Base-by-base conservation (phyloP, 2,797 vertebrate species). In the Steatocranus sp. region DNA sequence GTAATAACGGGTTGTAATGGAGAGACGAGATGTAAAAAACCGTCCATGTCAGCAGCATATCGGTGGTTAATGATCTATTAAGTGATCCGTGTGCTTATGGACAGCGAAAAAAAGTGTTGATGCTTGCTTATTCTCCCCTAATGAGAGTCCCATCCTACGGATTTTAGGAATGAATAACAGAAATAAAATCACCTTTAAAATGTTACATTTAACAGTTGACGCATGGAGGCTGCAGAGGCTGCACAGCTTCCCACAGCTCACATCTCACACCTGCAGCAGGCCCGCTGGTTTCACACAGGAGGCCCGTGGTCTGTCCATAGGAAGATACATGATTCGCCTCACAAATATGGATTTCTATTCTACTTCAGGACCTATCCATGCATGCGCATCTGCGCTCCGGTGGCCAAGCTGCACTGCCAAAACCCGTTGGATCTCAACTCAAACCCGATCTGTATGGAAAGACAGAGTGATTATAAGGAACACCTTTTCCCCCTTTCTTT, bases 1-100 rank as follows among this genome's bases (percentile, higher is more conserved):
- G 93, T 93, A 91, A 95, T 96, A 95, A 94, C 93, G 89, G 86
- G 93, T 89, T 93, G 91, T 96, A 96, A 96, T 96, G 96, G 96
- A 96, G 95, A 93, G 86, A 89, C 86, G 93, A 95, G 93, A 96
- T 94, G 95, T 95, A 93, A 94, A 95, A 95, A 96, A 96, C 94
- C 93, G 93, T 95, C 92, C 93, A 91, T 95, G 96, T 96, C 96
- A 97, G 96, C 96, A 96, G 92, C 95, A 95, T 90, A 96, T 95
- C 94, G 94, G 91, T 96, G 96, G 97, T 97, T 97, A 97, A 98
- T 97, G 96, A 97, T 97, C 97, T 97, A 96, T 97, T 96, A 96
- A 96, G 96, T 93, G 95, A 96, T 96, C 92, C 87, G 89, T 91
- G 95, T 93, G 96, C 96, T 96, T 96, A 96, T 96, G 96, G 95